Evolutionary conservation across 2,113 vertebrate species (phyloP), one percentile per base, ranked within the genome.

Genomic region (Poecilia latipinna): DNA sequence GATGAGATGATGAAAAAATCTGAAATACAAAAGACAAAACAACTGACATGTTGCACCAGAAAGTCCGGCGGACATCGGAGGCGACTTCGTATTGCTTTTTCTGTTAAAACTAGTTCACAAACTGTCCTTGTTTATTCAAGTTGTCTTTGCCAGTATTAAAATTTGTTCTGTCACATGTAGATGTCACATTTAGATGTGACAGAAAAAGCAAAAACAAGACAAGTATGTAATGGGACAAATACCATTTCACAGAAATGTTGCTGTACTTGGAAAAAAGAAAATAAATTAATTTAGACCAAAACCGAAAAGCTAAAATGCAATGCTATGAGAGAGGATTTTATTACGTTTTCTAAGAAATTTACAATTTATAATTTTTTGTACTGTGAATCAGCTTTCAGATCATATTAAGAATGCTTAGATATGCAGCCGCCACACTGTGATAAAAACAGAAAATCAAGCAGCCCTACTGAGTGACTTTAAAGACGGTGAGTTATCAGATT

Each of bases 401-500:
- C 24, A 57, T 64, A 64, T 64, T 1, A 33, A 64, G 33, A 32
- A 7, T 3, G 32, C 29, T 22, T 22, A 19, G 33, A 32, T 3
- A 64, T 64, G 62, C 62, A 33, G 62, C 12, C 17, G 29, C 19
- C 31, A 64, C n/a, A 64, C 17, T 64, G 31, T 32, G 62, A 64
- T 33, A 12, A 64, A n/a, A 24, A 57, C 17, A 57, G 6, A n/a
- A 57, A 66, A 62, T 29, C 31, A 39, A 65, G 61, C 60, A 77
- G 48, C 33, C 65, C 32, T 39, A 33, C 79, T 63, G 62, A 74
- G 68, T 61, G 72, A 66, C 75, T 74, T 75, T 37, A 54, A 39
- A 48, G 33, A 51, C 72, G 74, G 63, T 0, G 15, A 78, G 73
- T 79, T 65, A 78, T 85, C 72, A 22, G 72, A 68, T 89, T 82